Evolutionary conservation across 37 sponge, comb jelly and placozoan genomes (phyloP).

Genomic region (Eunapius fragilis): DNA sequence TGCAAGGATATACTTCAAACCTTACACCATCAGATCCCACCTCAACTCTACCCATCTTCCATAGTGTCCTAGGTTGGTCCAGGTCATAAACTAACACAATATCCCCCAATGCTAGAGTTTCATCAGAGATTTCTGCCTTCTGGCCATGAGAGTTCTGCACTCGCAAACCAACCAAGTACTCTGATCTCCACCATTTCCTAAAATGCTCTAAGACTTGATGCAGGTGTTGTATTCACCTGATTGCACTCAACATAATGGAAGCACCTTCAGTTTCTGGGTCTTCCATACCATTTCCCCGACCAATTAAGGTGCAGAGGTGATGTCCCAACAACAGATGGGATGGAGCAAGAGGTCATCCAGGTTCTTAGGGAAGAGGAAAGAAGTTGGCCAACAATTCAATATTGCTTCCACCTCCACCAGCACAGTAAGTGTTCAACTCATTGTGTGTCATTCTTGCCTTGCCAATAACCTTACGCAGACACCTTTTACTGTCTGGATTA

Average conservation of each 20-base stretch:
- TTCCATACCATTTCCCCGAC: background rate
- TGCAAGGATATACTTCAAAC: background rate
- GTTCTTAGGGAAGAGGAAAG: background rate
- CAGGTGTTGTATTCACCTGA: constrained; percentile 4
- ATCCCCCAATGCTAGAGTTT: background rate
- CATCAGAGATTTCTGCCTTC: too few species aligned
- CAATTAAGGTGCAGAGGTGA: background rate
- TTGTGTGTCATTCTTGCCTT: constrained; percentile 7
- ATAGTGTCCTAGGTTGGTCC: background rate
- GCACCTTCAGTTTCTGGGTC: background rate
- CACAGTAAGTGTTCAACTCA: constrained; percentile 30
- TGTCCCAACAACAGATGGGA: background rate
- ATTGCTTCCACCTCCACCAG: constrained; percentile 29
- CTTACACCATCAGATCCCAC: constrained; percentile 4
- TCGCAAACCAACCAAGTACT: constrained; percentile 23
- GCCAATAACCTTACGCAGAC: background rate
- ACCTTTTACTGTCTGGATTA: constrained; percentile 30
- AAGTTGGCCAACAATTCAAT: constrained; percentile 1
- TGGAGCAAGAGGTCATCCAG: background rate
- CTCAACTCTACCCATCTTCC: constrained; percentile 11
- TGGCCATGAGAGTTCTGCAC: background rate
- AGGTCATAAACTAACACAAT: constrained; percentile 16
- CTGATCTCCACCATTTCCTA: constrained; percentile 27
- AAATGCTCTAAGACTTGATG: background rate
- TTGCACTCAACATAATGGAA: background rate